phyloP scores from a whole-genome alignment of 1,140 invertebrate genomes.

The Habropoda laboriosa region DNA sequence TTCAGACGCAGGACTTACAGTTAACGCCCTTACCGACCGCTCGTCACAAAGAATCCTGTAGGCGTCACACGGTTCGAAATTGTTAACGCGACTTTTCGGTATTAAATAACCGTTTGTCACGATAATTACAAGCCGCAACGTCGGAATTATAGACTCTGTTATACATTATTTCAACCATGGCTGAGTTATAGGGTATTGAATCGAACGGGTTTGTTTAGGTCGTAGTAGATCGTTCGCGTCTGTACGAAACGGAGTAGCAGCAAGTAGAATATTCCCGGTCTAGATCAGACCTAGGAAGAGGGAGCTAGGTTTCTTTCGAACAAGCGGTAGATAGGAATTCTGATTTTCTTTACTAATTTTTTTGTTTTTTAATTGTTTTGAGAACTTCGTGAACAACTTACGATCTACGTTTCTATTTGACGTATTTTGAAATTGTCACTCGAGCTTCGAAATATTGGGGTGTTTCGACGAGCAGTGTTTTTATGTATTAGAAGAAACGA shows the following conservation, averaged over 20 bases:
- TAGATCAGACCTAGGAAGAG: background rate
- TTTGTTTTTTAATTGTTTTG: no score
- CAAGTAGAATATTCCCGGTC: background rate
- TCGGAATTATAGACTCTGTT: background rate
- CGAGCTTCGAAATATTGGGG: no score
- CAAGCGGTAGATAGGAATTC: no score
- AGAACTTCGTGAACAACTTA: no score
- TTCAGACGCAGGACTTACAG: conserved; percentile 5
- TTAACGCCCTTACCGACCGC: conserved; percentile 32
- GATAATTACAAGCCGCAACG: background rate
- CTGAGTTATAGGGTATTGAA: background rate
- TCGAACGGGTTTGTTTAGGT: background rate
- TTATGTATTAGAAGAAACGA: no score
- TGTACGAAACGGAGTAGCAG: no score
- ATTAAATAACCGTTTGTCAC: conserved; percentile 10
- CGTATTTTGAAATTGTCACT: no score
- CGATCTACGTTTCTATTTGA: no score
- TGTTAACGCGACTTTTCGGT: background rate
- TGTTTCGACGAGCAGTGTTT: no score
- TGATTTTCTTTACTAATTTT: no score
- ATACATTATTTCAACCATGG: background rate
- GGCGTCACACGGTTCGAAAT: background rate
- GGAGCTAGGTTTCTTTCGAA: background rate
- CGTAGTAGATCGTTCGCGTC: no score
- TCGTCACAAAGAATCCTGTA: conserved; percentile 14